These are phyloP conservation scores for Selene dorsalis DNA, from an alignment of 2,797 vertebrate genomes.

Conservation along the genomic window DNA sequence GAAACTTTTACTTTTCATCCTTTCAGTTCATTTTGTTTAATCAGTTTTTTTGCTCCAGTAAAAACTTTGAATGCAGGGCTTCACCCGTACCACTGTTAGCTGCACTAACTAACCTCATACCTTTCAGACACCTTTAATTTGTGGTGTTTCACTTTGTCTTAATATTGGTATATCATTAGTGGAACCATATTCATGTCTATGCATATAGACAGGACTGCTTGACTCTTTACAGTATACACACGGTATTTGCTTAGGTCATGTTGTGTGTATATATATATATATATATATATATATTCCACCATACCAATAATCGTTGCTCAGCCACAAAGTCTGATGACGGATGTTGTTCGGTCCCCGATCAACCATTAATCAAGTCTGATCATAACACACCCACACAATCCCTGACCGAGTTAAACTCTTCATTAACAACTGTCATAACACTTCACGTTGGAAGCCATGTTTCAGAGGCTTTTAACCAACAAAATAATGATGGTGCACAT, in stretches of 20 bases:
- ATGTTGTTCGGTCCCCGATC: background rate
- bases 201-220: too few species aligned
- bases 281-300: too few species aligned
- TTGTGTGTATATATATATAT: too few species aligned
- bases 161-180: too few species aligned
- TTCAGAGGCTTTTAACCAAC: background rate
- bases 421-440: background rate
- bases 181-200: too few species aligned
- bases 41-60: background rate
- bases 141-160: background rate
- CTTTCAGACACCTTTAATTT: background rate
- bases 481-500: background rate
- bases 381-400: conserved; percentile 1
- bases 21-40: background rate
- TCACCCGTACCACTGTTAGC: background rate
- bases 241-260: too few species aligned
- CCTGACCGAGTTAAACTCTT: background rate
- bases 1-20: background rate
- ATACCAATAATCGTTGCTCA: background rate
- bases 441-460: background rate
- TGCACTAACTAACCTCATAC: background rate
- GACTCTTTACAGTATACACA: too few species aligned
- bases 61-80: too few species aligned
- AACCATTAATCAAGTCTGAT: conserved; percentile 6
- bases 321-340: conserved; percentile 4